These are phyloP conservation scores for Forbesichthys agassizii DNA, from an alignment of 2,113 vertebrate species.

Conservation along the genomic window DNA sequence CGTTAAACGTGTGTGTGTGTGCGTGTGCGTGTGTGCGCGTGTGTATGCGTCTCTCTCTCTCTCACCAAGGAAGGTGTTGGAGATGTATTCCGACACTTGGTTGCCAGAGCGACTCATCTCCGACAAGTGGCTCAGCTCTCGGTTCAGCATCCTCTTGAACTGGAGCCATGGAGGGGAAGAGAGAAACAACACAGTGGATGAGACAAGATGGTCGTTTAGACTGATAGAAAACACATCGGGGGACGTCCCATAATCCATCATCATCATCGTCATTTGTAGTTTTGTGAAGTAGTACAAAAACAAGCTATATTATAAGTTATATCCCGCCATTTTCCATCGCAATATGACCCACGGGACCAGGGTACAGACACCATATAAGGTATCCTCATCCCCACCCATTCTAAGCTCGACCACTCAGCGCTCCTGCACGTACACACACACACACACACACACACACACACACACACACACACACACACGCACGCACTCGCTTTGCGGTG, in stretches of 20 bases:
- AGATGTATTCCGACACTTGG: slow-evolving; percentile 99
- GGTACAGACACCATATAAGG: slow-evolving; percentile 32
- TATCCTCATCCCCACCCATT: not conserved
- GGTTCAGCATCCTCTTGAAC: slow-evolving; percentile 99
- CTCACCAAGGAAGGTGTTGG: slow-evolving; percentile 98
- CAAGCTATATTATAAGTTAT: not conserved
- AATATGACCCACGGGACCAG: slow-evolving; percentile 32
- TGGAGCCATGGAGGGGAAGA: slow-evolving; percentile 61
- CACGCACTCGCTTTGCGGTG: not conserved
- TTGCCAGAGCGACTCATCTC: slow-evolving; percentile 99
- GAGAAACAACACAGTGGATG: not conserved
- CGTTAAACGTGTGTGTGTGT: slow-evolving; percentile 1
- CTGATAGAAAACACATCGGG: not conserved
- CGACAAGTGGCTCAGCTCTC: slow-evolving; percentile 95
- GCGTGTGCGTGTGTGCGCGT: not conserved
- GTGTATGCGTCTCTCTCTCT: not conserved
- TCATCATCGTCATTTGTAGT: not conserved
- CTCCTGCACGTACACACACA: not conserved
- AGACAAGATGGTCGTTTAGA: not conserved
- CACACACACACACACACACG: not conserved
- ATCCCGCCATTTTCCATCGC: slow-evolving; percentile 49
- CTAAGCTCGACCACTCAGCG: no score
- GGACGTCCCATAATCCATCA: not conserved
- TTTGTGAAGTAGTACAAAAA: not conserved
- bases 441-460: not conserved